Percentiles rank a stretch among this genome's conserved stretches.
Conservation (phyloP, 2,797 vertebrate genomes). For the Galaxias olidus region DNA sequence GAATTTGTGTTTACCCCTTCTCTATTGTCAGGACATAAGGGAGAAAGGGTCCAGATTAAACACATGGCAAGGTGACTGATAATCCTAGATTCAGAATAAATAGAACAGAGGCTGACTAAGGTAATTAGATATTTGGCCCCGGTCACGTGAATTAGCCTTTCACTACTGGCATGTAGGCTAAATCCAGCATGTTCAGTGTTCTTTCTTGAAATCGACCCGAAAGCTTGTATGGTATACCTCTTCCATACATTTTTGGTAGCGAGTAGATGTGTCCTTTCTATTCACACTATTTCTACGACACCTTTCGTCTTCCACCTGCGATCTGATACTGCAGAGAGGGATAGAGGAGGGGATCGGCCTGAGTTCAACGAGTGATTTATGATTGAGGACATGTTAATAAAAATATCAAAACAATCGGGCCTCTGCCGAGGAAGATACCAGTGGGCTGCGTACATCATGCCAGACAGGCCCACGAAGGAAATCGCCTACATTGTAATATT, state of each 20-base stretch:
- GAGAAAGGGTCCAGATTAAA: slow-evolving; percentile 37
- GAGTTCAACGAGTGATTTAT: slow-evolving; percentile 75
- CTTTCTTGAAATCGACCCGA: too few relatives aligned
- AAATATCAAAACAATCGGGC: slow-evolving; percentile 84
- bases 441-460: slow-evolving; percentile 76
- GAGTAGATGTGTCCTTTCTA: too few relatives aligned
- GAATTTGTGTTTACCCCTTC: slow-evolving; percentile 30
- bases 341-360: slow-evolving; percentile 54
- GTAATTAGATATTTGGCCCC: too few relatives aligned
- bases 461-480: slow-evolving; percentile 67
- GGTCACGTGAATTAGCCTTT: too few relatives aligned
- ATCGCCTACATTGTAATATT: slow-evolving; percentile 51
- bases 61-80: slow-evolving; percentile 64
- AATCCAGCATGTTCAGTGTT: too few relatives aligned
- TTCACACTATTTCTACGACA: too few relatives aligned
- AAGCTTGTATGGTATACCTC: too few relatives aligned
- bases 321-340: slow-evolving; percentile 70
- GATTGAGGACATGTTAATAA: slow-evolving; percentile 84
- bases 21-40: slow-evolving; percentile 5
- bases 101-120: too few relatives aligned
- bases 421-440: slow-evolving; percentile 79
- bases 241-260: too few relatives aligned
- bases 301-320: slow-evolving; percentile 72
- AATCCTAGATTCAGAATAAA: slow-evolving; percentile 31
- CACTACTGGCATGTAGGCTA: too few relatives aligned